phyloP scores from a whole-genome alignment of 2,797 vertebrate species.

The Erpetoichthys calabaricus region DNA sequence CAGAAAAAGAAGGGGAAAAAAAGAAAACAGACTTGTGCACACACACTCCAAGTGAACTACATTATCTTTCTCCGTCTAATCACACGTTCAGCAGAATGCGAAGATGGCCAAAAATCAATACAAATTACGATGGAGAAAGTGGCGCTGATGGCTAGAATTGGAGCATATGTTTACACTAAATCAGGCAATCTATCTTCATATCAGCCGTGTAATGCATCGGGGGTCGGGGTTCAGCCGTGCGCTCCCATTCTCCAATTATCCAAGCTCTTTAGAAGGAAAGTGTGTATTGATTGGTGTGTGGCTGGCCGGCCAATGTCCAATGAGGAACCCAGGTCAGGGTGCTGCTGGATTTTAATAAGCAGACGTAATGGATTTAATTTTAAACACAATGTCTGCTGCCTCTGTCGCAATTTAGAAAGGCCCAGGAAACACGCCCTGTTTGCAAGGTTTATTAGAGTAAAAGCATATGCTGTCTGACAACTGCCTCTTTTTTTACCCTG shows the following conservation, averaged over 20 bases:
- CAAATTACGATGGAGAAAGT: constrained; percentile 59
- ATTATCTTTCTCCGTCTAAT: constrained; percentile 26
- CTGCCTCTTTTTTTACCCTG: constrained; percentile 8
- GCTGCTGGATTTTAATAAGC: constrained; percentile 44
- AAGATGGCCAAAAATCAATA: constrained; percentile 54
- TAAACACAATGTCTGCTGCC: constrained; percentile 10
- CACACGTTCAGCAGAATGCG: constrained; percentile 27
- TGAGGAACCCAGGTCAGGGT: constrained; percentile 38
- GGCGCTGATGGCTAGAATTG: constrained; percentile 57
- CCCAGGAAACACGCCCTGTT: constrained; percentile 1
- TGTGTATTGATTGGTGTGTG: constrained; percentile 40
- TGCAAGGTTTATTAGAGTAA: constrained; percentile 30
- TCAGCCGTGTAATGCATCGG: constrained; percentile 36
- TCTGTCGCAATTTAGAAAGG: constrained; percentile 11
- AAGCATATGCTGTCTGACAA: constrained; percentile 7
- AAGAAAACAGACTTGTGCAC: not conserved
- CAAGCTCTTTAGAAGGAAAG: constrained; percentile 33
- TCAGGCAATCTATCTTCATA: constrained; percentile 73
- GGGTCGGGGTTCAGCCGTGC: constrained; percentile 38
- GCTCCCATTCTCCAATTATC: constrained; percentile 41
- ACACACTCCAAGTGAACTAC: constrained; percentile 17
- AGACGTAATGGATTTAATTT: constrained; percentile 44
- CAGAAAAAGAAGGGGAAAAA: not conserved
- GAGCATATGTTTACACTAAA: constrained; percentile 72
- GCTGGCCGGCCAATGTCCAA: constrained; percentile 33